A percentile compares a stretch with the other conserved stretches of the same genome.
Evolutionary conservation across 2,113 vertebrate species (phyloP).

Genomic region (Vireo altiloquus): DNA sequence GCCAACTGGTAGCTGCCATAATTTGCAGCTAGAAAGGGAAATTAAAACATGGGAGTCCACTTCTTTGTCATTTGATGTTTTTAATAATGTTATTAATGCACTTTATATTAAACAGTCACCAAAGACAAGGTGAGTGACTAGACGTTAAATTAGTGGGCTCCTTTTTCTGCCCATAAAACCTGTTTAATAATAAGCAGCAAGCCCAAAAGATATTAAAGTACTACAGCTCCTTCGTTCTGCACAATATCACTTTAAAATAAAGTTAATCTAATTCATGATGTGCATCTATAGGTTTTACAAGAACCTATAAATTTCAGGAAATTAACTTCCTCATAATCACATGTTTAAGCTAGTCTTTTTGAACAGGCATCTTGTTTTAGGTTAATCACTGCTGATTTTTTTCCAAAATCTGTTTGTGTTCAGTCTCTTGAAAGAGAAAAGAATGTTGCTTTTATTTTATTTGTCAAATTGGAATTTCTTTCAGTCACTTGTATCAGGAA

Average conservation of each 20-base stretch:
- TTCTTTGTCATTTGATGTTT: background rate
- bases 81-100: background rate
- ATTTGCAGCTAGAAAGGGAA: background rate
- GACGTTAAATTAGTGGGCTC: background rate
- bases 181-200: background rate
- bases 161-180: constrained; percentile 27
- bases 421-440: background rate
- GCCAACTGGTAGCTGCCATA: background rate
- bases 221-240: background rate
- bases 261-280: constrained; percentile 54
- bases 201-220: constrained; percentile 3
- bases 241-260: constrained; percentile 37
- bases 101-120: background rate
- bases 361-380: constrained; percentile 8
- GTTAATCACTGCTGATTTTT: constrained; percentile 14
- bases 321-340: constrained; percentile 49
- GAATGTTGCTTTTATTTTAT: background rate
- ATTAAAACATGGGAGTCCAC: background rate
- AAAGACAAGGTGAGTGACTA: background rate
- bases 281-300: constrained; percentile 54
- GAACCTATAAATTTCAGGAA: constrained; percentile 61
- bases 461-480: background rate
- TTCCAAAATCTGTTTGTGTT: background rate
- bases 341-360: background rate
- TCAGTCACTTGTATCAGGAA: background rate